Evolutionary conservation across 2,113 vertebrate genomes (phyloP).

Genomic region (Leptobrachium leishanense): DNA sequence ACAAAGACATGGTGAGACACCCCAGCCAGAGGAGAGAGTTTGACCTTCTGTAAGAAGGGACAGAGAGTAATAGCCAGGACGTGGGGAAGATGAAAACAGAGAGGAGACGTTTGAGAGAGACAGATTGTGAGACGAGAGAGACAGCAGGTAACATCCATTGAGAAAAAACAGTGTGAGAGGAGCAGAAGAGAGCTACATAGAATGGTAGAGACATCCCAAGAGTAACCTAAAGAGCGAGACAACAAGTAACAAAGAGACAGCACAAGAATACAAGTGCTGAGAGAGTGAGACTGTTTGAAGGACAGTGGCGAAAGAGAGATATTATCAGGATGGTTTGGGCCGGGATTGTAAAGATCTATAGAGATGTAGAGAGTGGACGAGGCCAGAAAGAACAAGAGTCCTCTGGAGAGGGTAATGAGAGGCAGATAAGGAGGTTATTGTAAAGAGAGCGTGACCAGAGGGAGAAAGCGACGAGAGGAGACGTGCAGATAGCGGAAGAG

Average conservation of each 20-base stretch:
- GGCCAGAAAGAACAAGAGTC: neutral
- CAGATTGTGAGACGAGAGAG: no score
- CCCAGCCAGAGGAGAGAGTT: neutral
- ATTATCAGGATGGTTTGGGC: neutral
- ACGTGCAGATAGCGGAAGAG: conserved; percentile 29
- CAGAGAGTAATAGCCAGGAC: no score
- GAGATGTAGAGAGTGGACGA: neutral
- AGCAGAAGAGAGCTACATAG: neutral
- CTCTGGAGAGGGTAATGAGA: neutral
- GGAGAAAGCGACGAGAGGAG: neutral
- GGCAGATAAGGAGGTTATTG: neutral
- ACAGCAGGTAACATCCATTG: no score
- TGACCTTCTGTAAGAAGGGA: neutral
- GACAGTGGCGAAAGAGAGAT: no score
- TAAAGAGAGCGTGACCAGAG: conserved; percentile 20
- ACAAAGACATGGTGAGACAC: no score
- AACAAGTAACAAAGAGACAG: neutral
- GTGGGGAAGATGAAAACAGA: no score
- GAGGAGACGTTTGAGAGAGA: no score
- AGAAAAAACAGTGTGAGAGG: no score
- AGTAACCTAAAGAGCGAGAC: neutral
- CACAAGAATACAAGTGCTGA: no score
- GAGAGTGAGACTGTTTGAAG: no score
- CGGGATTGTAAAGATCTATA: neutral
- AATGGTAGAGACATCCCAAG: neutral